Evolutionary conservation across 2,888 invertebrate genomes (phyloP).

Genomic region (Frankliniella fusca): DNA sequence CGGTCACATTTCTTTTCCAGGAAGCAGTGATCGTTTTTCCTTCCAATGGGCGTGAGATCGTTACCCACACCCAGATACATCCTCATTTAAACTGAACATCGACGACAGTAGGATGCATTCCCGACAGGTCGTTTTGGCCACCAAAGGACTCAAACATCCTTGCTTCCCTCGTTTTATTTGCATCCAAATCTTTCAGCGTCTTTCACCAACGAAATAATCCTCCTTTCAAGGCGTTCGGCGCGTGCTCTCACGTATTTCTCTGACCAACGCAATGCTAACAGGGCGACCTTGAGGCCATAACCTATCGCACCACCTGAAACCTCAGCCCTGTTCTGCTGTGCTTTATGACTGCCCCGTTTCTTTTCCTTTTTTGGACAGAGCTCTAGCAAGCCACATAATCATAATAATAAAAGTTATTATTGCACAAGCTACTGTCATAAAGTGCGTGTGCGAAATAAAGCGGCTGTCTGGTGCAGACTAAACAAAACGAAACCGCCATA

Average conservation of each 20-base stretch:
- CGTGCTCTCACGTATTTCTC: neutral
- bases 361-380: too few species aligned
- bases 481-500: neutral
- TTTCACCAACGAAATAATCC: too few species aligned
- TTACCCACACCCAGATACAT: too few species aligned
- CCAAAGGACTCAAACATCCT: too few species aligned
- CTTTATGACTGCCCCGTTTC: neutral
- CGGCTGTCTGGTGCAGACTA: neutral
- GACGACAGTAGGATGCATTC: too few species aligned
- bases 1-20: too few species aligned
- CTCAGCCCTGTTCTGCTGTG: neutral
- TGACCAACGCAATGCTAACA: neutral
- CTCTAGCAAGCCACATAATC: neutral
- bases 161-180: too few species aligned
- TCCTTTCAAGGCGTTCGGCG: neutral
- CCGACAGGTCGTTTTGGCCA: too few species aligned
- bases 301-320: neutral
- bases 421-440: neutral
- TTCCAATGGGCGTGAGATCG: too few species aligned
- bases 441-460: neutral
- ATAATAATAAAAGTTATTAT: constrained; percentile 1
- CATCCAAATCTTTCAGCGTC: too few species aligned
- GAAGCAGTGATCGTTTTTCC: too few species aligned
- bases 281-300: constrained; percentile 11
- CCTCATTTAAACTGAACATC: too few species aligned